Evolutionary conservation across 2,888 invertebrate species (phyloP).

Genomic region (Camponotus fellah): DNA sequence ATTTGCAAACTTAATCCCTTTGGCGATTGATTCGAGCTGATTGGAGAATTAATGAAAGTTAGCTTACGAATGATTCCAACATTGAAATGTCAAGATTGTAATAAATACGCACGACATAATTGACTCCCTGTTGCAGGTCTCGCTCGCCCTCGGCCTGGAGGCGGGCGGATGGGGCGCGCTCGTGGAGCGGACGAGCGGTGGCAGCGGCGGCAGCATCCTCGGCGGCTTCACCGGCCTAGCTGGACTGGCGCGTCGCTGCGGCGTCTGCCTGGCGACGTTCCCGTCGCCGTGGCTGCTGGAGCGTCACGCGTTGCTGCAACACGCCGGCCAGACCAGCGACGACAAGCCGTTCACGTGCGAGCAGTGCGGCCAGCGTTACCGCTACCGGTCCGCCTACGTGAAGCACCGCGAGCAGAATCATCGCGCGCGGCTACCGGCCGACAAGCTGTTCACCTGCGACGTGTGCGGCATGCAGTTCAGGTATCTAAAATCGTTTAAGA

Average conservation of each 20-base stretch:
- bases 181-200: constrained; percentile 79
- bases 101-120: not conserved
- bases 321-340: constrained; percentile 90
- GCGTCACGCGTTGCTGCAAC: constrained; percentile 94
- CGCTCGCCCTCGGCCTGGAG: constrained; percentile 84
- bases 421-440: constrained; percentile 94
- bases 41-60: not conserved
- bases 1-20: not conserved
- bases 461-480: constrained; percentile 97
- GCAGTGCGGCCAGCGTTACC: constrained; percentile 96
- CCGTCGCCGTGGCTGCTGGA: constrained; percentile 95
- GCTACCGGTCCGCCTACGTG: constrained; percentile 94
- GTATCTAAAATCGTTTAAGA: constrained; percentile 96
- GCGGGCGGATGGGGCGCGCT: constrained; percentile 86
- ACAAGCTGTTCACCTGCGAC: constrained; percentile 96
- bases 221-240: constrained; percentile 82
- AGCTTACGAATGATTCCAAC: not conserved
- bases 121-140: constrained; percentile 79
- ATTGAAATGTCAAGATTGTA: not conserved
- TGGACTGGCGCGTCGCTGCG: constrained; percentile 88
- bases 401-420: constrained; percentile 96
- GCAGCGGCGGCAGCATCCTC: constrained; percentile 80
- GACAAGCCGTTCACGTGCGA: constrained; percentile 97
- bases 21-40: not conserved
- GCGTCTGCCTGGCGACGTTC: constrained; percentile 94